Evolutionary conservation across 2,797 vertebrate species (phyloP), one percentile per base, ranked within the genome.

Genomic region (Telmatherina bonti): DNA sequence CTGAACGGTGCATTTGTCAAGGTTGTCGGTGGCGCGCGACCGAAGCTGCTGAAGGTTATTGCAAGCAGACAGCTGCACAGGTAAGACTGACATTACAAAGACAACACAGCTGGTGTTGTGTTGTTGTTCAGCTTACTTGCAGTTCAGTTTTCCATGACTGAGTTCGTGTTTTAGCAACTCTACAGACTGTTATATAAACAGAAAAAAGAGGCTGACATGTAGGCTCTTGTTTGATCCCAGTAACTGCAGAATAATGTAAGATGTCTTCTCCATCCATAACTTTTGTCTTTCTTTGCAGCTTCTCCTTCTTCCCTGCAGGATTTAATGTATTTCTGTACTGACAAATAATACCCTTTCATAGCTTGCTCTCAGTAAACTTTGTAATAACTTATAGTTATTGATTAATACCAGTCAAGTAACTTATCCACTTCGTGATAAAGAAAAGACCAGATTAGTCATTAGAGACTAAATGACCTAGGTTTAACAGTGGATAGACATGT

Each of bases 21-120:
- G 36, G 76, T 76, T 18, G 80, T 79, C 2, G 60, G 73, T 1
- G 59, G 74, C 0, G 73, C 72, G 60, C 67, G 78, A 54, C 29
- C 79, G 26, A 81, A 75, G 29, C 73, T 79, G 67, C 31, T 86
- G 16, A 77, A 81, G 52, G 85, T 77, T 76, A 27, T 74, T 6
- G 36, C 64, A 3, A 67, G 18, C 33, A 84, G 88, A 51, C 70
- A 70, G 24, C 78, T 88, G 5, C 92, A 93, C 90, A 92, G 90
- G 93, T 93, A 47, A 88, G 82, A 58, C 2, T 11, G 15, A 33
- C 57, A 11, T n/a, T 24, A 22, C 22, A 5, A 3, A 26, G 16
- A 18, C 27, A 30, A 9, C 27, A 54, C 13, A 22, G 20, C 7
- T 43, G 38, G 22, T 54, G 12, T 11, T 26, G 27, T 7, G 22